phyloP scores from a whole-genome alignment of 2,888 invertebrate species.

The Tanypteryx hageni region DNA sequence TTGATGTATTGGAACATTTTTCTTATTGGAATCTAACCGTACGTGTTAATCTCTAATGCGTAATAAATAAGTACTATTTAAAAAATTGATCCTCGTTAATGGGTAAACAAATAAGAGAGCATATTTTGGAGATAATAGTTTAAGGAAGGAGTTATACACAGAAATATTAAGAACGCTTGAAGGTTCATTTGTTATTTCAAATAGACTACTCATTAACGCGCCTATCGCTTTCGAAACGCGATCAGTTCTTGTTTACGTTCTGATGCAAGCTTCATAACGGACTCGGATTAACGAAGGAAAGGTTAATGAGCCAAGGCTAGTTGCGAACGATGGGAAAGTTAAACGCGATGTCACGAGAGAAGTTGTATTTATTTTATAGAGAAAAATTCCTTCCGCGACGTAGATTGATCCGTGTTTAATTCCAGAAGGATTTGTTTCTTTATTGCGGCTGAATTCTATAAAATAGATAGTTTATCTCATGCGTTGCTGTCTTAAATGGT shows the following conservation, averaged over 20 bases:
- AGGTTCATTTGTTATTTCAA: constrained; percentile 9
- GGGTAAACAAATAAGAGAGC: too few species aligned
- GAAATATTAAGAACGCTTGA: neutral
- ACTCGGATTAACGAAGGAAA: neutral
- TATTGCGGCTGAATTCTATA: neutral
- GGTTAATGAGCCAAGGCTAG: constrained; percentile 27
- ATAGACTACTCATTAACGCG: neutral
- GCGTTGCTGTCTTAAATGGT: neutral
- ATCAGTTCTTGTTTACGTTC: neutral
- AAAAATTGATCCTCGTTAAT: too few species aligned
- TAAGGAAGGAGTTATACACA: too few species aligned
- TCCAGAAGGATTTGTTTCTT: neutral
- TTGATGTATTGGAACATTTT: too few species aligned
- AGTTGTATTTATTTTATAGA: neutral
- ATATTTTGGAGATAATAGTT: too few species aligned
- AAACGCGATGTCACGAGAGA: neutral
- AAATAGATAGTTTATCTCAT: neutral
- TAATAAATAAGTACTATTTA: too few species aligned
- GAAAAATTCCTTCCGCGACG: neutral
- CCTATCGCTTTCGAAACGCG: constrained; percentile 16
- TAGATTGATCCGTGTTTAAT: neutral
- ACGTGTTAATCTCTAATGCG: too few species aligned
- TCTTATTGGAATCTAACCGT: too few species aligned
- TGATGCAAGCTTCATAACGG: constrained; percentile 15
- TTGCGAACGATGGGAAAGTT: neutral